Evolutionary conservation across 2,888 invertebrate genomes (phyloP).

Genomic region (Petrolisthes cinctipes): DNA sequence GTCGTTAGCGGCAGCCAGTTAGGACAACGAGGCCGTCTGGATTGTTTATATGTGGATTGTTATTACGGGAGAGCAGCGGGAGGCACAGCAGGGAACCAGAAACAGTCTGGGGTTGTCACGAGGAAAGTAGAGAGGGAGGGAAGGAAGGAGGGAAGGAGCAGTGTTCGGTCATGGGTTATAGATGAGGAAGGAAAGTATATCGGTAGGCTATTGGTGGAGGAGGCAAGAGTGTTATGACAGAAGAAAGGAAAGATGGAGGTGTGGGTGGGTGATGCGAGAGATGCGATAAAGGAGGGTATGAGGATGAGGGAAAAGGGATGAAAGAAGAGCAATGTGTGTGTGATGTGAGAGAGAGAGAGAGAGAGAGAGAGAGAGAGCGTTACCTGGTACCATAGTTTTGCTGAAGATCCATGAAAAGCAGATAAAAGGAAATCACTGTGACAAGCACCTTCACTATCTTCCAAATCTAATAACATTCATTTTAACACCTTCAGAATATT

Average conservation of each 20-base stretch:
- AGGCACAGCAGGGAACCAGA: neutral
- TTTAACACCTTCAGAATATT: too few species aligned
- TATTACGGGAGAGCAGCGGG: too few species aligned
- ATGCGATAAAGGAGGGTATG: too few species aligned
- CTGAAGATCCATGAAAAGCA: too few species aligned
- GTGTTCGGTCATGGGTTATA: neutral
- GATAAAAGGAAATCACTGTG: too few species aligned
- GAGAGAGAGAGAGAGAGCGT: too few species aligned
- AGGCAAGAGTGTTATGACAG: neutral
- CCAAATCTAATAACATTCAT: too few species aligned
- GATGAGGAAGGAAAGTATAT: neutral
- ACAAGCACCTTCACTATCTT: too few species aligned
- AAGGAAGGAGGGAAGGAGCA: neutral
- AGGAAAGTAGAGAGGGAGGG: neutral
- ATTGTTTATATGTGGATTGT: conserved; percentile 22
- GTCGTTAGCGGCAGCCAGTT: conserved; percentile 55
- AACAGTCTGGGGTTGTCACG: neutral
- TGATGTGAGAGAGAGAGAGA: too few species aligned
- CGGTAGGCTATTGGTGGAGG: neutral
- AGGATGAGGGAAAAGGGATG: too few species aligned
- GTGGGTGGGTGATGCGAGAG: neutral
- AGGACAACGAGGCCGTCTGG: conserved; percentile 40
- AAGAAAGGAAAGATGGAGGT: neutral
- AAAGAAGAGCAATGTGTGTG: too few species aligned
- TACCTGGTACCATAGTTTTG: too few species aligned